Evolutionary conservation across 2,888 invertebrate genomes (phyloP).

Genomic region (Drosophila aldrichi): DNA sequence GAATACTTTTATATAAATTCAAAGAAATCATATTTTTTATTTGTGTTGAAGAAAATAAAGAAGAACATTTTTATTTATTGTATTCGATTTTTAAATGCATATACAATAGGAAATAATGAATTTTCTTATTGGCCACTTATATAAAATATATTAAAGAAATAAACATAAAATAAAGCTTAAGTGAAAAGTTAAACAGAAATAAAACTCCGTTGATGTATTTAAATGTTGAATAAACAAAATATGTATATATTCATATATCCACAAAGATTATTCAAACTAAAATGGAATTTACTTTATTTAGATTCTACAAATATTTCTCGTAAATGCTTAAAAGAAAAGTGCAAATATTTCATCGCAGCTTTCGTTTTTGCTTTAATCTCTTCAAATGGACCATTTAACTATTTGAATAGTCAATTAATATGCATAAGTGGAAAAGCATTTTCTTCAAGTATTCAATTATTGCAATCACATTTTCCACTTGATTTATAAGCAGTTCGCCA

Average conservation of each 20-base stretch:
- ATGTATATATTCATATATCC: background rate
- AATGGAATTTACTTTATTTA: background rate
- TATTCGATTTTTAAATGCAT: too few relatives aligned
- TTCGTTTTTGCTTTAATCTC: background rate
- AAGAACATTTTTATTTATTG: too few relatives aligned
- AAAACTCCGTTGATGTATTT: background rate
- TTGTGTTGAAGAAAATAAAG: background rate
- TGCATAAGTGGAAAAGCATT: constrained; percentile 9
- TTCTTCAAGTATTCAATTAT: constrained; percentile 16
- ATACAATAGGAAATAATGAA: too few relatives aligned
- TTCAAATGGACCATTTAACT: background rate
- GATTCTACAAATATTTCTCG: background rate
- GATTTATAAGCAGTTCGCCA: constrained; percentile 16
- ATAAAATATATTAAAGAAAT: background rate
- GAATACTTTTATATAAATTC: background rate
- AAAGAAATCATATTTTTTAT: background rate
- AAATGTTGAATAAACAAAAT: background rate
- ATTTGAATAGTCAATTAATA: constrained; percentile 8
- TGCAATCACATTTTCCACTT: constrained; percentile 30
- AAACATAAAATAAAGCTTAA: background rate
- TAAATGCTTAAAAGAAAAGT: background rate
- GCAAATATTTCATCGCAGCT: background rate
- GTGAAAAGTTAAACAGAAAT: background rate
- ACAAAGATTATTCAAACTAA: too few relatives aligned
- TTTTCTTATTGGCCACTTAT: too few relatives aligned